phyloP scores from a whole-genome alignment of 2,888 invertebrate genomes.

The Stenoptilia bipunctidactyla region DNA sequence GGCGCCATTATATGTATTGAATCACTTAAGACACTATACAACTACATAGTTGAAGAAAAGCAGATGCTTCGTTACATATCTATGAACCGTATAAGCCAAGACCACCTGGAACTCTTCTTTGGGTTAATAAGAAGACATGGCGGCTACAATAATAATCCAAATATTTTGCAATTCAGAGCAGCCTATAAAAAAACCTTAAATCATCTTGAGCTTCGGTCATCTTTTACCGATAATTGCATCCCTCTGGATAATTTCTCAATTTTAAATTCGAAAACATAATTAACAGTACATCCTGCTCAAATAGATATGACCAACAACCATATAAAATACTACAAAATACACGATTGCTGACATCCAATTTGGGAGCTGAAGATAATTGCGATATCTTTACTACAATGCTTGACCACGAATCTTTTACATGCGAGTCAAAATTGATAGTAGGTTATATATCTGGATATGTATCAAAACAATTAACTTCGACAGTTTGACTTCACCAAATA shows the following conservation, averaged over 20 bases:
- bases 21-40: constrained; percentile 6
- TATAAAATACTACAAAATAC: constrained; percentile 3
- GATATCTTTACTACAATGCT: constrained; percentile 7
- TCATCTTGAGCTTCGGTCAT: constrained; percentile 7
- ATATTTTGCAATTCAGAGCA: constrained; percentile 5
- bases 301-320: neutral
- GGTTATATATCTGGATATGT: constrained; percentile 9
- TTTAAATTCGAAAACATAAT: too few species aligned
- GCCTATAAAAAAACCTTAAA: constrained; percentile 6
- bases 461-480: neutral
- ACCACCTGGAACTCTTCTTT: constrained; percentile 12
- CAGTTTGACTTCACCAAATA: constrained; percentile 1
- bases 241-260: constrained; percentile 20
- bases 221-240: constrained; percentile 9
- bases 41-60: constrained; percentile 4
- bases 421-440: neutral
- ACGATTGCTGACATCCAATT: constrained; percentile 3
- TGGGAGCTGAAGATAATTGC: constrained; percentile 5
- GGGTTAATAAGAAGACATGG: constrained; percentile 7
- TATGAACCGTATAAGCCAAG: constrained; percentile 8
- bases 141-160: constrained; percentile 10
- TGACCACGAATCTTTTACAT: too few species aligned
- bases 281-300: neutral
- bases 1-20: constrained; percentile 9
- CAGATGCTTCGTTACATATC: constrained; percentile 5